Evolutionary conservation across 2,888 invertebrate genomes (phyloP), one percentile per base, ranked within the genome.

Genomic region (Hoplodrina ambigua): DNA sequence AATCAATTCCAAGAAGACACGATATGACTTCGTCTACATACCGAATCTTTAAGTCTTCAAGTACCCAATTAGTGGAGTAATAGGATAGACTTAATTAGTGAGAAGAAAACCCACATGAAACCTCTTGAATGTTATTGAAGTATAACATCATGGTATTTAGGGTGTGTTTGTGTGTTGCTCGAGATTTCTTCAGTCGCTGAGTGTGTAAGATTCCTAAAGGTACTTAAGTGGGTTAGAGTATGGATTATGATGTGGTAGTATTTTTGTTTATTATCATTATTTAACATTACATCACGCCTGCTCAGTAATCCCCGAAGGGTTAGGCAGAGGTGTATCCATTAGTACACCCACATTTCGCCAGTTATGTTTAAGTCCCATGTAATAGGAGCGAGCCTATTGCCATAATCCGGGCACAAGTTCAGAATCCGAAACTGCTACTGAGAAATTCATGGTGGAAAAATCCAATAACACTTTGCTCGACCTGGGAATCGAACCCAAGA

Each of bases 31-130:
- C 37, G 19, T 6, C 0, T 49, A 46, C 44, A 69, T 55, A 60
- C 37, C 55, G 13, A 50, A 55, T 69, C 20, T 59, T 50, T 58
- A 37, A 64, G 54, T 55, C 52, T 17, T 54, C 20, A 46, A 73
- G 74, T 57, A 61, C 37, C 61, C 50, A 73, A 79, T 75, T 73
- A 75, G 41, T 0, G 4, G 6, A 50, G 53, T 56, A 72, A 78
- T 53, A 73, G 19, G 57, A 78, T 75, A 10, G 7, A 49, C 55
- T 25, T 57, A 64, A 78, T 78, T 49, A 56, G 19, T 52, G 10
- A 67, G 54, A 11, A 52, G 25, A 30, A n/a, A 56, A 52, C 55
- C 49, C 59, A 50, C 54, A 67, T 25, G 37, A 67, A 49, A 13
- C 64, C 57, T 57, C 72, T 74, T 17, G 20, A 72, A 20, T 4